A percentile compares a stretch with the other conserved stretches of the same genome.
Evolutionary conservation across 2,113 vertebrate species (phyloP).

Genomic region (Pyrgilauda ruficollis): DNA sequence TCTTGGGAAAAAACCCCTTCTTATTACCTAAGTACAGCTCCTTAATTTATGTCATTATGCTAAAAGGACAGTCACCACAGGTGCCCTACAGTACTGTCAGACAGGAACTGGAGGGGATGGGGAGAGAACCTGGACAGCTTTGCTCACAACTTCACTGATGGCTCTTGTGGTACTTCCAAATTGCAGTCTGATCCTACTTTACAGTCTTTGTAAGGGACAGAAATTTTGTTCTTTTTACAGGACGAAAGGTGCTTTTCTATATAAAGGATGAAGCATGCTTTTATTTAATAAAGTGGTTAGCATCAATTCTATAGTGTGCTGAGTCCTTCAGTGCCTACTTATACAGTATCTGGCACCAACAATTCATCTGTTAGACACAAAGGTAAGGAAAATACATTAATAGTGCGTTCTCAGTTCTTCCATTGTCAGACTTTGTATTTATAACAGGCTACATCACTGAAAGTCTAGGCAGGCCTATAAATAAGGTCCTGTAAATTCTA

Average conservation of each 20-base stretch:
- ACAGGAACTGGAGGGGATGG: not conserved
- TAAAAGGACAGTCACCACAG: not conserved
- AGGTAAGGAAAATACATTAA: conserved; percentile 39
- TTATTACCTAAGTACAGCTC: not conserved
- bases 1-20: not conserved
- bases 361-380: not conserved
- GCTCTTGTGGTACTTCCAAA: not conserved
- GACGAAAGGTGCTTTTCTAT: not conserved
- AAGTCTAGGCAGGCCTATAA: conserved; percentile 36
- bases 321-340: not conserved
- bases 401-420: not conserved
- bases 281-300: not conserved
- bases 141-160: not conserved
- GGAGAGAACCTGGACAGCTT: not conserved
- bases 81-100: not conserved
- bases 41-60: not conserved
- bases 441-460: conserved; percentile 1
- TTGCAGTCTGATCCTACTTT: not conserved
- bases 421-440: not conserved
- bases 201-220: not conserved
- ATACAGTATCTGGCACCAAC: not conserved
- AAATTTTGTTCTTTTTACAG: not conserved
- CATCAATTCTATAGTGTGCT: not conserved
- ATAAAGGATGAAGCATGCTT: not conserved
- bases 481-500: conserved; percentile 33